These are phyloP conservation scores for Petrocephalus microphthalmus DNA, from an alignment of 2,113 vertebrate species.

Conservation along the genomic window DNA sequence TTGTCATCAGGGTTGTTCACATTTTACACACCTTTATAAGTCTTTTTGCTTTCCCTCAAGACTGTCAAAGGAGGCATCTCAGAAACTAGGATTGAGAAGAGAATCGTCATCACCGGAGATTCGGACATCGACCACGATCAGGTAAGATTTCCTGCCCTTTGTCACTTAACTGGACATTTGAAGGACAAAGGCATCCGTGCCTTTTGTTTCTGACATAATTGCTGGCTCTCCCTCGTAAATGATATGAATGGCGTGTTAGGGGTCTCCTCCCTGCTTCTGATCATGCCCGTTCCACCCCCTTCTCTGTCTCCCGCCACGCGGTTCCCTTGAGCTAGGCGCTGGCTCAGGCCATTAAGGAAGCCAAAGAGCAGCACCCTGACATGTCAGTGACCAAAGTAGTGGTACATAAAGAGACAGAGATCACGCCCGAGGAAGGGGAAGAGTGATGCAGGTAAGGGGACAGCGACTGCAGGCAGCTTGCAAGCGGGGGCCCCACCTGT, in stretches of 20 bases:
- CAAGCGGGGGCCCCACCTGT: neutral
- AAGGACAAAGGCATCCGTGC: neutral
- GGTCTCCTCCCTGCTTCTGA: slow-evolving; percentile 67
- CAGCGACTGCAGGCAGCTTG: slow-evolving; percentile 15
- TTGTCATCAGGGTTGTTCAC: neutral
- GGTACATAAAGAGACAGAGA: slow-evolving; percentile 99
- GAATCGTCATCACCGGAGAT: slow-evolving; percentile 95
- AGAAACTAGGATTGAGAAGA: slow-evolving; percentile 92
- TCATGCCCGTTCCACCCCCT: slow-evolving; percentile 63
- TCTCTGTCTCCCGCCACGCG: slow-evolving; percentile 71
- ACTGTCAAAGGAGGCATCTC: slow-evolving; percentile 90
- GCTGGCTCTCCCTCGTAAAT: slow-evolving; percentile 39
- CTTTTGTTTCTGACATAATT: slow-evolving; percentile 33
- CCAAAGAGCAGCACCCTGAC: slow-evolving; percentile 99
- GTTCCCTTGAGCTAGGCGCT: slow-evolving; percentile 84
- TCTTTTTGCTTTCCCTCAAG: slow-evolving; percentile 49
- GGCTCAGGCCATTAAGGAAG: slow-evolving; percentile 99
- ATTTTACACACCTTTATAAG: neutral
- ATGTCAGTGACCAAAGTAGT: slow-evolving; percentile 99
- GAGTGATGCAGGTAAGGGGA: slow-evolving; percentile 85
- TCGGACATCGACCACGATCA: slow-evolving; percentile 89
- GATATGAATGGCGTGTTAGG: slow-evolving; percentile 50
- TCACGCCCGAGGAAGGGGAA: slow-evolving; percentile 90
- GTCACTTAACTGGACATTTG: too few relatives aligned
- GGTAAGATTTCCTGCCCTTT: slow-evolving; percentile 49